Conservation (phyloP, 2,797 vertebrate species). For the Pelobates cultripes region DNA sequence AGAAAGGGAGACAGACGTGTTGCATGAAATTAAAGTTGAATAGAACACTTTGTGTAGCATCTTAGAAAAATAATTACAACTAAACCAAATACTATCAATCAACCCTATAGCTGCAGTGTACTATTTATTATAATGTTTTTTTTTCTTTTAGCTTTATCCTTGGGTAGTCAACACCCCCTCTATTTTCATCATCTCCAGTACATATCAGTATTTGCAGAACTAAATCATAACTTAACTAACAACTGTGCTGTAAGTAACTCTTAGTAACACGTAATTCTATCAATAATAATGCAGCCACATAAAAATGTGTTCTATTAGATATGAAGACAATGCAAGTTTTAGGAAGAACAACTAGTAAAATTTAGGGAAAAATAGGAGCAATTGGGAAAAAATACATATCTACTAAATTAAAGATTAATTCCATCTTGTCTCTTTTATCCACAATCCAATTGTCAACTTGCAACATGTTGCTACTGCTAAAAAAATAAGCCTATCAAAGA, state of each 20-base stretch:
- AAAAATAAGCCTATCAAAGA: too few relatives aligned
- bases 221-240: neutral
- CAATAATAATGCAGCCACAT: neutral
- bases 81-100: neutral
- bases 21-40: slow-evolving; percentile 15
- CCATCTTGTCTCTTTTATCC: too few relatives aligned
- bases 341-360: too few relatives aligned
- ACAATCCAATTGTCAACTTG: too few relatives aligned
- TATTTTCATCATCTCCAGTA: neutral
- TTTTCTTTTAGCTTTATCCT: neutral
- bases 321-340: too few relatives aligned
- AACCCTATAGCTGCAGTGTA: neutral
- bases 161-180: neutral
- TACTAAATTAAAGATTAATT: too few relatives aligned
- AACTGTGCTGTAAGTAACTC: neutral
- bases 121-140: neutral
- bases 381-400: too few relatives aligned
- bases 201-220: neutral
- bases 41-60: neutral
- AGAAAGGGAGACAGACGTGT: neutral
- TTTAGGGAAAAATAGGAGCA: too few relatives aligned
- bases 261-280: neutral
- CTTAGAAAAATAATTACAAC: slow-evolving; percentile 16
- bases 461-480: too few relatives aligned
- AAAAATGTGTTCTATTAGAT: too few relatives aligned